phyloP scores from a whole-genome alignment of 1,140 invertebrate genomes.

The Heliconius melpomene region DNA sequence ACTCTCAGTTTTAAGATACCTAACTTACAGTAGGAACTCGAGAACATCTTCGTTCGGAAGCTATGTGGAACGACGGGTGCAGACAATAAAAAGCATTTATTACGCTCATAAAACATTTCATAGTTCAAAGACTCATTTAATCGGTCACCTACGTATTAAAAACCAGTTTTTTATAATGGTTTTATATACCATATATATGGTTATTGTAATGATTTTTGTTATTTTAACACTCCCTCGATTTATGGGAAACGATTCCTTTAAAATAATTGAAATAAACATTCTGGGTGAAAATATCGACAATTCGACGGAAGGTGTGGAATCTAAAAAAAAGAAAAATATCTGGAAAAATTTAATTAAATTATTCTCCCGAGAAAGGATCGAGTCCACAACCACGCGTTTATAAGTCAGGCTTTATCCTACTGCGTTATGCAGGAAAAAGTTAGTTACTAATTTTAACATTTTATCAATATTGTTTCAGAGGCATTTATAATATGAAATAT shows the following conservation, averaged over 20 bases:
- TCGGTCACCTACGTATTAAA: conserved; percentile 4
- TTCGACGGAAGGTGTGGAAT: too few relatives aligned
- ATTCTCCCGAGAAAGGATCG: too few relatives aligned
- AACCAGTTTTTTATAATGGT: neutral
- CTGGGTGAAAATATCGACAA: too few relatives aligned
- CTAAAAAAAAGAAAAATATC: too few relatives aligned
- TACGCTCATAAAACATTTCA: conserved; percentile 16
- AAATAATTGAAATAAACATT: too few relatives aligned
- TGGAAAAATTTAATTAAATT: too few relatives aligned
- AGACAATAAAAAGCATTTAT: conserved; percentile 27
- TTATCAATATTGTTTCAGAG: neutral
- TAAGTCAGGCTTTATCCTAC: too few relatives aligned
- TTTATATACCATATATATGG: neutral
- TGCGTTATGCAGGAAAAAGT: neutral
- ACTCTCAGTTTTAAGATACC: neutral
- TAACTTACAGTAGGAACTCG: neutral
- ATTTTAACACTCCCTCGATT: neutral
- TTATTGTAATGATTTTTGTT: neutral
- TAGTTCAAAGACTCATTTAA: conserved; percentile 15
- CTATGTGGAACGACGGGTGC: conserved; percentile 16
- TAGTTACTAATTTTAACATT: neutral
- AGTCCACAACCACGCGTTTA: too few relatives aligned
- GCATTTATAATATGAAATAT: neutral
- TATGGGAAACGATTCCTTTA: neutral
- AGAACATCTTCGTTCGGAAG: neutral